Conservation (phyloP, 1,140 invertebrate genomes). For the Trichonephila clavipes region DNA sequence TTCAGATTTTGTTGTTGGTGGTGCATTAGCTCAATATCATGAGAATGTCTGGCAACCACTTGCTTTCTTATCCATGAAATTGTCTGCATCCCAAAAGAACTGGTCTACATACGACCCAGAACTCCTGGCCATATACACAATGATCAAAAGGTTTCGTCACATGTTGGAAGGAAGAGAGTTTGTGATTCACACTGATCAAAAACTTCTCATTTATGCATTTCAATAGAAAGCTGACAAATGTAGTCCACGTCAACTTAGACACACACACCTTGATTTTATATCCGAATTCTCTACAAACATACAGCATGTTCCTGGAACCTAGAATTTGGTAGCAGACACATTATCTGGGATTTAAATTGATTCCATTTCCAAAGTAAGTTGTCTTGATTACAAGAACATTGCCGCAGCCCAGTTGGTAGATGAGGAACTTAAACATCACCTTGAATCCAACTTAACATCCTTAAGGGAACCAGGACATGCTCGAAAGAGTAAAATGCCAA, state of each 20-base stretch:
- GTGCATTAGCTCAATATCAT: neutral
- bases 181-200: neutral
- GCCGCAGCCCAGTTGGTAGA: neutral
- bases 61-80: slow-evolving; percentile 72
- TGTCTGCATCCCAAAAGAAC: slow-evolving; percentile 70
- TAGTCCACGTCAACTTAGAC: neutral
- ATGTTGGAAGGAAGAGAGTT: neutral
- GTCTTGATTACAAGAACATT: neutral
- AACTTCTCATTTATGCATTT: neutral
- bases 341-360: neutral
- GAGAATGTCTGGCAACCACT: slow-evolving; percentile 18
- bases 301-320: neutral
- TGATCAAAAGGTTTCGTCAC: neutral
- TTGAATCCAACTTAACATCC: too few relatives aligned
- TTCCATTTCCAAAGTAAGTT: neutral
- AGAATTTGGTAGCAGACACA: neutral
- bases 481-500: too few relatives aligned
- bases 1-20: slow-evolving; percentile 51
- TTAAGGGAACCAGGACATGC: too few relatives aligned
- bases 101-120: slow-evolving; percentile 78
- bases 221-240: too few relatives aligned
- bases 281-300: neutral
- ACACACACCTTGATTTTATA: neutral
- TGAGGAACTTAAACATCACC: neutral
- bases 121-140: slow-evolving; percentile 77